These are phyloP conservation scores for Emys orbicularis DNA, from an alignment of 2,797 vertebrate species.

Conservation along the genomic window DNA sequence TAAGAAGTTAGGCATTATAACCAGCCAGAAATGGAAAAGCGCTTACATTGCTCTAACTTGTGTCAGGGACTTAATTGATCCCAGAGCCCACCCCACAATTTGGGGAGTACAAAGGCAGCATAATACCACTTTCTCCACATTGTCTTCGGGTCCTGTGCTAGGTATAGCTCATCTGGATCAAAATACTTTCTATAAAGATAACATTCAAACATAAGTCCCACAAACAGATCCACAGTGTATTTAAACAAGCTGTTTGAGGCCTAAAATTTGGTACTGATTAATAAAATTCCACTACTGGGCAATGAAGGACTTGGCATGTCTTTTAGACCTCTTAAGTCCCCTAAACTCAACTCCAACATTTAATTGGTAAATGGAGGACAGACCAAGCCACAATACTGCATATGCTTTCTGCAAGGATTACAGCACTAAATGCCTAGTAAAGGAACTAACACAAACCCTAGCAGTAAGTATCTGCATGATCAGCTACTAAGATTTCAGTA, in stretches of 20 bases:
- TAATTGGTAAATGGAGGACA: not conserved
- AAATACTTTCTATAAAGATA: not conserved
- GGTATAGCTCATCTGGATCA: not conserved
- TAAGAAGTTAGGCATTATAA: not conserved
- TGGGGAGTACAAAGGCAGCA: not conserved
- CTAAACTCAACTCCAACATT: not conserved
- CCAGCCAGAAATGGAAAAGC: not conserved
- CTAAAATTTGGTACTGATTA: not conserved
- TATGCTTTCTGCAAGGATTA: not conserved
- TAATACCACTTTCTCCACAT: rapidly evolving
- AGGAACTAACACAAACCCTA: not conserved
- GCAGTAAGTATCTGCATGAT: not conserved
- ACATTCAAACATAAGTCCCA: not conserved
- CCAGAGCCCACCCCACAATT: not conserved
- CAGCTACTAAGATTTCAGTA: not conserved
- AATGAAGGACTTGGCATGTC: not conserved
- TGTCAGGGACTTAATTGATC: not conserved
- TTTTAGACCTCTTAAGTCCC: not conserved
- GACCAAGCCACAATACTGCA: not conserved
- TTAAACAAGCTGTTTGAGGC: not conserved
- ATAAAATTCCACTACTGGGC: not conserved
- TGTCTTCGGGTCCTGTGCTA: not conserved
- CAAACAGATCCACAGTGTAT: not conserved
- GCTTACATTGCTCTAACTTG: not conserved
- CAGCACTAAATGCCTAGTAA: not conserved